These are phyloP conservation scores for Ooceraea biroi DNA, from an alignment of 1,140 invertebrate genomes.

Conservation along the genomic window DNA sequence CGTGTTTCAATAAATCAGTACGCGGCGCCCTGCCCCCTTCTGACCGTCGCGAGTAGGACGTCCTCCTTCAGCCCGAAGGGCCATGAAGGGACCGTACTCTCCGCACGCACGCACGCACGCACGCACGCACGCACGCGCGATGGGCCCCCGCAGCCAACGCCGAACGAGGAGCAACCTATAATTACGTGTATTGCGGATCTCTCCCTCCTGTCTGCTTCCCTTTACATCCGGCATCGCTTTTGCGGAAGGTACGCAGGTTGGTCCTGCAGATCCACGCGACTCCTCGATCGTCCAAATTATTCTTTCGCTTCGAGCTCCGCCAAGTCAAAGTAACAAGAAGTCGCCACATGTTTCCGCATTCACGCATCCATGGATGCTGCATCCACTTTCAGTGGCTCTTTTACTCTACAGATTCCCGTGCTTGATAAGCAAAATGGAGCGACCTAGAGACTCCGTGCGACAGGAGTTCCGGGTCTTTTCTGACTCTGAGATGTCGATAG, in stretches of 20 bases:
- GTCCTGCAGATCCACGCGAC: neutral
- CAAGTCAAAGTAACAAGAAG: neutral
- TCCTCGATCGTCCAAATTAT: neutral
- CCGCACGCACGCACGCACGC: slow-evolving; percentile 67
- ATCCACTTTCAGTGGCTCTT: neutral
- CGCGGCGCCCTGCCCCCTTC: slow-evolving; percentile 69
- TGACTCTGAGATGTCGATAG: neutral
- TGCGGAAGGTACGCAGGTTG: slow-evolving; percentile 20
- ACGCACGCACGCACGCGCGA: slow-evolving; percentile 19
- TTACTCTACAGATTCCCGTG: neutral
- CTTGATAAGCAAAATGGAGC: neutral
- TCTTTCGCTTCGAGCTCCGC: neutral
- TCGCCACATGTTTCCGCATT: neutral
- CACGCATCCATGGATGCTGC: too few species aligned
- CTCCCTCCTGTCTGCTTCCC: slow-evolving; percentile 54
- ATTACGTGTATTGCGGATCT: slow-evolving; percentile 73
- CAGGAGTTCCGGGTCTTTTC: neutral
- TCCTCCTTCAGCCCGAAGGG: slow-evolving; percentile 38
- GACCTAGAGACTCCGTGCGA: neutral
- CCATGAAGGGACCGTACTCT: slow-evolving; percentile 62
- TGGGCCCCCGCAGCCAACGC: slow-evolving; percentile 48
- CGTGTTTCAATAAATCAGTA: slow-evolving; percentile 76
- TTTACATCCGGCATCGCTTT: slow-evolving; percentile 66
- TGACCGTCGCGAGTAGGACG: slow-evolving; percentile 53
- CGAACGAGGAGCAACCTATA: slow-evolving; percentile 69